Base-by-base conservation (phyloP, 2,888 invertebrate species). In the Parnassius smintheus region DNA sequence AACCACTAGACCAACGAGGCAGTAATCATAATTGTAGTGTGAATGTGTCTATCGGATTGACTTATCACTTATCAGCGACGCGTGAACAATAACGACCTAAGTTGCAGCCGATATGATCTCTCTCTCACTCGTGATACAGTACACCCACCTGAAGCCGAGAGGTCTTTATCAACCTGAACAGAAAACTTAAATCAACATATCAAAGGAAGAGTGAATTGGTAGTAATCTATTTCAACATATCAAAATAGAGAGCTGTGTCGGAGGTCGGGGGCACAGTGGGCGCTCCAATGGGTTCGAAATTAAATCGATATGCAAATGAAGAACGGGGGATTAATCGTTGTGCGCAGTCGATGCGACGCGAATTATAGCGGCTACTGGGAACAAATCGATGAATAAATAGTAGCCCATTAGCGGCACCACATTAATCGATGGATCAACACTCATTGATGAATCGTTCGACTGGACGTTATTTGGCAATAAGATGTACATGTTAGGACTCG, bases 261-360 rank as follows among this genome's bases (percentile, higher is more conserved):
- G 85, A 86, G 85, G 85, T 83, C 83, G 83, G 81, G 77, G 82
- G 83, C 83, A 65, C 83, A 80, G 86, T 85, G 87, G 87, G 86
- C 87, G 88, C 87, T 35, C 85, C 85, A 86, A 86, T 86, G 87
- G 77, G 82, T 83, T 83, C 83, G 78, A 88, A 88, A 88, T 90
- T 87, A 88, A 89, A 88, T 84, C 85, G 81, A 83, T 88, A 91
- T 90, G 89, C 86, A 90, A 91, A 90, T 91, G 78, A 80, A 74
- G 72, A 76, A 72, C 76, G 78, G 80, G 49, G 85, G 83, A 88
- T 86, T 86, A 88, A 88, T 88, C 85, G 85, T 81, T 77, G 77
- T 74, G 74, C 77, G 85, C 85, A 86, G 83, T 85, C 85, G 84
- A 83, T 75, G 81, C 79, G 88, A 85, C 83, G 80, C 82, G 78